Percentiles rank a stretch among this genome's conserved stretches.
Evolutionary conservation across 1,140 invertebrate species (phyloP).

Genomic region (Argopecten irradians): DNA sequence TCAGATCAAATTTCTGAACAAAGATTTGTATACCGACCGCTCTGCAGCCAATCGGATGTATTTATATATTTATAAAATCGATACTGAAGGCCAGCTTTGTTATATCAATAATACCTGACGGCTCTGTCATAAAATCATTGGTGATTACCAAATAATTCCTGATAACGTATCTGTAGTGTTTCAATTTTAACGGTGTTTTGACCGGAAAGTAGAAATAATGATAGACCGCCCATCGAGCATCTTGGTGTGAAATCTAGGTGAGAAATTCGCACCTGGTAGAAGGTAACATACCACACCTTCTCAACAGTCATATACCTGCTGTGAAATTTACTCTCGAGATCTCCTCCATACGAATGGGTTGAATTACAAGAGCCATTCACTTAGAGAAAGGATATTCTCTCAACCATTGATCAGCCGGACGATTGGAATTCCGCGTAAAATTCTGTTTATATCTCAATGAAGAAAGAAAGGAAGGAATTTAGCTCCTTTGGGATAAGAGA

Average conservation of each 20-base stretch:
- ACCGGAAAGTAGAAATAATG: neutral
- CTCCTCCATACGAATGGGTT: neutral
- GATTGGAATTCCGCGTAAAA: neutral
- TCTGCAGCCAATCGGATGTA: neutral
- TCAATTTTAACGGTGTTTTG: neutral
- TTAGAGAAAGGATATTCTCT: neutral
- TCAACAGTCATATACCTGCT: neutral
- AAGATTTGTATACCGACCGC: neutral
- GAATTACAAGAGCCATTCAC: neutral
- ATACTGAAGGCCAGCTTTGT: too few relatives aligned
- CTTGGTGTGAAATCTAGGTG: neutral
- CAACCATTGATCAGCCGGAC: neutral
- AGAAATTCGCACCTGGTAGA: neutral
- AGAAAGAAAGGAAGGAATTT: neutral
- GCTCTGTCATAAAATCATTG: neutral
- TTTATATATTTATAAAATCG: slow-evolving; percentile 19
- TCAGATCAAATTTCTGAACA: neutral
- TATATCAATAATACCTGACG: too few relatives aligned
- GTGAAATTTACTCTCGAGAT: neutral
- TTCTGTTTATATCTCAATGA: neutral
- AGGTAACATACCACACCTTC: neutral
- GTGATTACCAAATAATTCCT: neutral
- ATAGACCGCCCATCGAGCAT: neutral
- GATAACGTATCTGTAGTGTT: neutral
- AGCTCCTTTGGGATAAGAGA: neutral